Percentiles rank a stretch among this genome's conserved stretches.
Evolutionary conservation across 2,113 vertebrate genomes (phyloP).

Genomic region (Halcyon senegalensis): DNA sequence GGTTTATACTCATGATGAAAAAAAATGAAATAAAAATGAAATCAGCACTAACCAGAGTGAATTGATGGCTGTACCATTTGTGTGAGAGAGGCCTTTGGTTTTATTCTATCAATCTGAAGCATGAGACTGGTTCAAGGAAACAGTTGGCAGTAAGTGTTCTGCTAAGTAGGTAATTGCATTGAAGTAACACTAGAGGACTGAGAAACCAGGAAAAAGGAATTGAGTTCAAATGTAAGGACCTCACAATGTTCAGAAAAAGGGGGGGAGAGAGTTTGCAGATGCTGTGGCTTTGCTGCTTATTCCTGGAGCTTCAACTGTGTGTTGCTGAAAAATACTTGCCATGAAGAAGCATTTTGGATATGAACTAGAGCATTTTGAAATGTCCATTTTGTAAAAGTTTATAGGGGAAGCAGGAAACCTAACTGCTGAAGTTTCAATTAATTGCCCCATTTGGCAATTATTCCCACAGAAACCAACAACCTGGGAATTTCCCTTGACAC

Average conservation of each 20-base stretch:
- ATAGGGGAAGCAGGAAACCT: background rate
- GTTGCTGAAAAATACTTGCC: background rate
- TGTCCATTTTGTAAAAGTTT: background rate
- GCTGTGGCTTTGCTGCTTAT: background rate
- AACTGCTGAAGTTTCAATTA: background rate
- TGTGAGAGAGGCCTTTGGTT: background rate
- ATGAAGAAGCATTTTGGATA: background rate
- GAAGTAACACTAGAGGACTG: conserved; percentile 5
- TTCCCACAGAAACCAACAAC: background rate
- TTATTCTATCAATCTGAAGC: background rate
- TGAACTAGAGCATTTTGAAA: background rate
- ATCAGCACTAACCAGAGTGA: background rate
- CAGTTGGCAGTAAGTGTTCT: background rate
- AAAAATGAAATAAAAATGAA: background rate
- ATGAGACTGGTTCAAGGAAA: background rate
- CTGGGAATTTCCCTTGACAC: background rate
- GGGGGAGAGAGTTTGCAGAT: background rate
- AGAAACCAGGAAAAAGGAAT: conserved; percentile 7
- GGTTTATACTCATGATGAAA: background rate
- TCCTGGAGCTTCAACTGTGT: background rate
- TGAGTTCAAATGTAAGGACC: background rate
- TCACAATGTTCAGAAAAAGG: background rate
- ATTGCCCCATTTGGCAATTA: background rate
- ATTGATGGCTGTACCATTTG: background rate
- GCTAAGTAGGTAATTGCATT: background rate